Evolutionary conservation across 2,113 vertebrate genomes (phyloP).

Genomic region (Pteropus alecto): DNA sequence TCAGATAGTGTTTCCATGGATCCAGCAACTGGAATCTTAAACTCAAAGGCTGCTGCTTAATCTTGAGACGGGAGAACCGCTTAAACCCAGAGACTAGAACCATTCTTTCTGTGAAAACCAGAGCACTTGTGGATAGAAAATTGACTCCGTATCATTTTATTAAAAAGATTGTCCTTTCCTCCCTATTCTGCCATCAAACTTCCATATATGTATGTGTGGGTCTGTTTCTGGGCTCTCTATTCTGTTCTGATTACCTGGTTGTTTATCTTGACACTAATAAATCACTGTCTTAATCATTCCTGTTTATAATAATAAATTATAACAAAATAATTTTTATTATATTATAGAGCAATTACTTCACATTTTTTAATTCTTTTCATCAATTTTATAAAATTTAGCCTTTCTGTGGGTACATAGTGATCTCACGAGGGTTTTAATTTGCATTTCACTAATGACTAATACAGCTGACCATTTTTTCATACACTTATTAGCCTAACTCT

Average conservation of each 20-base stretch:
- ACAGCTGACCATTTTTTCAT: background rate
- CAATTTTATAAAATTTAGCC: background rate
- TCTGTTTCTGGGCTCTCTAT: background rate
- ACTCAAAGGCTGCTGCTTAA: slow-evolving; percentile 78
- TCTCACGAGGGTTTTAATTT: background rate
- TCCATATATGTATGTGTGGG: background rate
- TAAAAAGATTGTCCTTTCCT: background rate
- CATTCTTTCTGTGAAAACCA: slow-evolving; percentile 87
- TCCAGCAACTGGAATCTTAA: slow-evolving; percentile 83
- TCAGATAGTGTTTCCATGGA: slow-evolving; percentile 76
- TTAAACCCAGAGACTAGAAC: slow-evolving; percentile 79
- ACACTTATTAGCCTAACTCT: background rate
- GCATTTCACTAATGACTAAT: background rate
- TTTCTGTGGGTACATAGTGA: background rate
- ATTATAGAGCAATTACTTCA: background rate
- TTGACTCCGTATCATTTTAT: background rate
- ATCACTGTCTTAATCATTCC: background rate
- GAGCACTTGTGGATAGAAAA: slow-evolving; percentile 79
- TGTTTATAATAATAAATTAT: background rate
- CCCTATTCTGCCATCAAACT: background rate
- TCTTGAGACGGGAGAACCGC: slow-evolving; percentile 82
- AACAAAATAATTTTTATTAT: too few species aligned
- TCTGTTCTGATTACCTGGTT: background rate
- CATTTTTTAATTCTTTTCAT: too few species aligned
- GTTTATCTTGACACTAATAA: background rate